These are phyloP conservation scores for Philhelius pedissequus DNA, from an alignment of 2,888 invertebrate genomes.

Conservation along the genomic window DNA sequence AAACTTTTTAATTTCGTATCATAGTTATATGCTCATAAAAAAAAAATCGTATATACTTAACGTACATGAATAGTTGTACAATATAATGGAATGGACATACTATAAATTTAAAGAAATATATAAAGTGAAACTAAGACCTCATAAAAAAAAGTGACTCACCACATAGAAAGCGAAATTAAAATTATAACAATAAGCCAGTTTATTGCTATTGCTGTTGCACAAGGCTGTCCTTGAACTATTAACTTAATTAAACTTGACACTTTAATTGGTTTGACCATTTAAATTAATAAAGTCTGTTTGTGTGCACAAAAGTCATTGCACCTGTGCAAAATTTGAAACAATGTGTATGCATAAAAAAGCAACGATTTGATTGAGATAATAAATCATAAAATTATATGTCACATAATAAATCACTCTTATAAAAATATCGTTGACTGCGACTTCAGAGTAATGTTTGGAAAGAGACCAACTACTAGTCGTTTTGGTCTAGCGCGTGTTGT, in stretches of 20 bases:
- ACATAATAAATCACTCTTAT: background rate
- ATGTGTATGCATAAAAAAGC: background rate
- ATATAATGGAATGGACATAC: no score
- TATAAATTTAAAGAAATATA: no score
- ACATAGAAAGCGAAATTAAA: background rate
- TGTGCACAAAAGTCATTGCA: background rate
- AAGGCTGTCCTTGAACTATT: background rate
- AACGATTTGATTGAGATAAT: background rate
- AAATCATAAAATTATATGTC: background rate
- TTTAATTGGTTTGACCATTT: background rate
- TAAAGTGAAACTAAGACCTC: no score
- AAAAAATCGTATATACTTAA: no score
- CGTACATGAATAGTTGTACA: no score
- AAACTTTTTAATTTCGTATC: no score
- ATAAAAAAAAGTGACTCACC: no score
- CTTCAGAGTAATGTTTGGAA: no score
- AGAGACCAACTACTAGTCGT: background rate
- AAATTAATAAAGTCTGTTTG: no score
- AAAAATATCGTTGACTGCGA: background rate
- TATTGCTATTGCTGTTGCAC: no score
- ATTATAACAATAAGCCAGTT: background rate
- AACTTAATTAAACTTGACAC: background rate
- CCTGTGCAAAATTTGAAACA: background rate
- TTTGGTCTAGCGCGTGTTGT: conserved; percentile 25
- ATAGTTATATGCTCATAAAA: no score